Evolutionary conservation across 2,888 invertebrate species (phyloP).

Genomic region (Platerodrilus igneus): DNA sequence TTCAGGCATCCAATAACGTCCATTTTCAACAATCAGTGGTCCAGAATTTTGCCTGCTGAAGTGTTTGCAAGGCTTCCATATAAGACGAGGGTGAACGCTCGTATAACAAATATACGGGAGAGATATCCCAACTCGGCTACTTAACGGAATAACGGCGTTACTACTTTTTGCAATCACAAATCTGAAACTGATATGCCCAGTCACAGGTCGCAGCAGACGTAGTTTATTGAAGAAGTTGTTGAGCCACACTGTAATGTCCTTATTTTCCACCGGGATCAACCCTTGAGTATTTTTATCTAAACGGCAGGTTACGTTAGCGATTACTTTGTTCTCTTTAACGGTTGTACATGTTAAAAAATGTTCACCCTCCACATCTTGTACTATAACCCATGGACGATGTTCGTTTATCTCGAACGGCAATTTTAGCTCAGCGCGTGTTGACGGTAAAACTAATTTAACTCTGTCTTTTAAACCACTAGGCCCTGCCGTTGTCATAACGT

Average conservation of each 20-base stretch:
- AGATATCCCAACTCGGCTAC: conserved; percentile 73
- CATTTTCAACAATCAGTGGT: conserved; percentile 48
- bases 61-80: conserved; percentile 62
- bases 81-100: conserved; percentile 59
- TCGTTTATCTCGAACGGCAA: conserved; percentile 68
- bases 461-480: conserved; percentile 70
- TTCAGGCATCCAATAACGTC: conserved; percentile 58
- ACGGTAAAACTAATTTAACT: conserved; percentile 64
- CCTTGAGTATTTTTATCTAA: conserved; percentile 64
- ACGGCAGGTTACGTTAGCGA: conserved; percentile 76
- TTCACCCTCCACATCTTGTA: conserved; percentile 70
- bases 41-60: conserved; percentile 55
- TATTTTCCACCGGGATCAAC: conserved; percentile 62
- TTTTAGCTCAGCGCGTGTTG: conserved; percentile 59
- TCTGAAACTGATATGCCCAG: conserved; percentile 75
- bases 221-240: conserved; percentile 64
- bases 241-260: conserved; percentile 69
- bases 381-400: conserved; percentile 72
- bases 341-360: conserved; percentile 80
- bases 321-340: conserved; percentile 69
- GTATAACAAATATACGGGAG: conserved; percentile 77
- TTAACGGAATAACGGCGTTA: conserved; percentile 57
- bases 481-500: conserved; percentile 71
- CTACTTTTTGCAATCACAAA: conserved; percentile 61
- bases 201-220: conserved; percentile 61